Conservation (phyloP, 2,113 vertebrate genomes). For the Ia io region DNA sequence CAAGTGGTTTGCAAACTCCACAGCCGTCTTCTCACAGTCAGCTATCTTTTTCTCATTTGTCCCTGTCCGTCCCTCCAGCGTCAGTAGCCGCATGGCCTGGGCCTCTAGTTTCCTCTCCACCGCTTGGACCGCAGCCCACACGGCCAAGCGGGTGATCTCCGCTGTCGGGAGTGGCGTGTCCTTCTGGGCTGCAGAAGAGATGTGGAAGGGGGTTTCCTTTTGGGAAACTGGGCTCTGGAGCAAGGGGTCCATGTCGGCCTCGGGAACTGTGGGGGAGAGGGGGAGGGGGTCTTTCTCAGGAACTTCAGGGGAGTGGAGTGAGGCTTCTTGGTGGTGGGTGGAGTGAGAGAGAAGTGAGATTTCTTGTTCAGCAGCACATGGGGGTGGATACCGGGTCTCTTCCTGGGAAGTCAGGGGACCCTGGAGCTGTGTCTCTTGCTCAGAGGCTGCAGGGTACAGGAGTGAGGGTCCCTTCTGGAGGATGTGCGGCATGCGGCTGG, state of each 20-base stretch:
- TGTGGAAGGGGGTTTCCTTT: slow-evolving; percentile 63
- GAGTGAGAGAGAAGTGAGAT: slow-evolving; percentile 54
- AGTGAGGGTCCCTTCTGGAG: slow-evolving; percentile 59
- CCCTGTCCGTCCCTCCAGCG: slow-evolving; percentile 77
- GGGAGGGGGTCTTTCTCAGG: slow-evolving; percentile 66
- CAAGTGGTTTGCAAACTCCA: slow-evolving; percentile 77
- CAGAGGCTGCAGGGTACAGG: slow-evolving; percentile 34
- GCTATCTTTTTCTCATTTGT: slow-evolving; percentile 72
- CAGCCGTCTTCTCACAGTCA: slow-evolving; percentile 77
- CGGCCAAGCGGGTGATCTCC: slow-evolving; percentile 71
- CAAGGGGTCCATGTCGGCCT: slow-evolving; percentile 65
- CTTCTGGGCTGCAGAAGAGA: slow-evolving; percentile 65
- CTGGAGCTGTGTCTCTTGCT: slow-evolving; percentile 61
- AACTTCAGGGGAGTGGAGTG: slow-evolving; percentile 63
- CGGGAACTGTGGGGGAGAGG: slow-evolving; percentile 58
- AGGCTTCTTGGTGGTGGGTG: slow-evolving; percentile 52
- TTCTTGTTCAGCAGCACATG: slow-evolving; percentile 47
- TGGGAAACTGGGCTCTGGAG: slow-evolving; percentile 65
- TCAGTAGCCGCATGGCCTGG: slow-evolving; percentile 78
- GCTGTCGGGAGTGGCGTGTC: slow-evolving; percentile 58
- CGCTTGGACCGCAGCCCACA: slow-evolving; percentile 76
- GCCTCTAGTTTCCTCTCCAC: slow-evolving; percentile 74
- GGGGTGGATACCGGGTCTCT: slow-evolving; percentile 39
- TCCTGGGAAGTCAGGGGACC: slow-evolving; percentile 50
- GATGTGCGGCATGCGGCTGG: slow-evolving; percentile 48